Percentiles rank a stretch among this genome's conserved stretches.
phyloP scores from a whole-genome alignment of 2,888 invertebrate species.

The Aspidiotus destructor region DNA sequence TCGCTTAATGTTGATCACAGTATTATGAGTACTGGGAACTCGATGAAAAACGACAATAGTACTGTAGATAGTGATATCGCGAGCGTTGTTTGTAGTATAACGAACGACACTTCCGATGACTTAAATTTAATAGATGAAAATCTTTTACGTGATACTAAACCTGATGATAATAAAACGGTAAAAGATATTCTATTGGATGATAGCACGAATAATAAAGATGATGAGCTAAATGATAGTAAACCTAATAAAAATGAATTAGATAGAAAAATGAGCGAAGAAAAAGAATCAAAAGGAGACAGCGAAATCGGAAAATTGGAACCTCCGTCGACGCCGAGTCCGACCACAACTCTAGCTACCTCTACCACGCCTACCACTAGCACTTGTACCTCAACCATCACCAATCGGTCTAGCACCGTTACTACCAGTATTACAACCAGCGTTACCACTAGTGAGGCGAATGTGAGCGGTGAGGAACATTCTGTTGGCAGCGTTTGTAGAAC shows the following conservation, averaged over 20 bases:
- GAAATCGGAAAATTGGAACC: not conserved
- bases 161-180: constrained; percentile 16
- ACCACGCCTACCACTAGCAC: not conserved
- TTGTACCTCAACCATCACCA: constrained; percentile 11
- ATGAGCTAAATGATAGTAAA: constrained; percentile 18
- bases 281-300: constrained; percentile 1
- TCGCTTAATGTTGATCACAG: constrained; percentile 41
- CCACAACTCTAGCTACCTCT: not conserved
- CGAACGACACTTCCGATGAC: constrained; percentile 16
- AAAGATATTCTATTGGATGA: constrained; percentile 18
- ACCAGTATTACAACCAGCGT: constrained; percentile 9
- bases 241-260: constrained; percentile 14
- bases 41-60: constrained; percentile 8
- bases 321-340: constrained; percentile 10
- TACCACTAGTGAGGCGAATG: constrained; percentile 10
- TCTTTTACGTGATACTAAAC: constrained; percentile 17
- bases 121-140: constrained; percentile 10
- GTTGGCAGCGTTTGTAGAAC: not conserved
- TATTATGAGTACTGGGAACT: constrained; percentile 37
- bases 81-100: constrained; percentile 14
- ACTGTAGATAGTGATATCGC: constrained; percentile 14
- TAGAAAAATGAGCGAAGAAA: constrained; percentile 1
- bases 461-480: not conserved
- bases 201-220: not conserved
- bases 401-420: not conserved